Evolutionary conservation across 2,797 vertebrate genomes (phyloP), one percentile per base, ranked within the genome.

Genomic region (Melopsittacus undulatus): DNA sequence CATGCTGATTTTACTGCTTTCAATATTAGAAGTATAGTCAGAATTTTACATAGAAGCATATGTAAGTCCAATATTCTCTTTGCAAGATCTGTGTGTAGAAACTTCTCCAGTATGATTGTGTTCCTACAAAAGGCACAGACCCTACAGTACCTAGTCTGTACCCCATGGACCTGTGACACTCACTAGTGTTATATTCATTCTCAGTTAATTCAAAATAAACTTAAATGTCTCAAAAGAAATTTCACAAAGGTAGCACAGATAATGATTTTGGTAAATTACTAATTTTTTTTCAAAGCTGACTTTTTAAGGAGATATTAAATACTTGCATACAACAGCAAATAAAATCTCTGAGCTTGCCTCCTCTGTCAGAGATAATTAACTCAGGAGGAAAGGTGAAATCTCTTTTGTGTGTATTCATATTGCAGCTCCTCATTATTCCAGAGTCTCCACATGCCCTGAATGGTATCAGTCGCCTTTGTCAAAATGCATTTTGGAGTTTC

Each of bases 361-460:
- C 11, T 86, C 59, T 66, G 61, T 36, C 45, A 57, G 69, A 90
- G 40, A 80, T 62, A 86, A 92, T 83, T 93, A 94, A 76, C 70
- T 94, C 2, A 0, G 57, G 64, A 84, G 83, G 67, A 89, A 91
- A 88, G 75, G 70, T 91, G 70, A 80, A 86, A 69, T 86, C 59
- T 80, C 67, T 52, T 85, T 64, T 52, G 61, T 90, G 42, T 89
- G 68, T 89, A 82, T 88, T 90, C 56, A 54, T 78, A 66, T 64
- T 93, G 74, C 45, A 86, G 34, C 43, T 95, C 68, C 83, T 95
- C 73, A 57, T 93, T 94, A 92, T 83, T 81, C 48, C 69, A 83
- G 63, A 11, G 26, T 92, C 19, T 94, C 54, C 79, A 43, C 34
- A 48, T 90, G 74, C 19, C 77, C 84, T 82, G 63, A 73, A 54